phyloP scores from a whole-genome alignment of 2,113 vertebrate species.

The Micronycteris hirsuta region DNA sequence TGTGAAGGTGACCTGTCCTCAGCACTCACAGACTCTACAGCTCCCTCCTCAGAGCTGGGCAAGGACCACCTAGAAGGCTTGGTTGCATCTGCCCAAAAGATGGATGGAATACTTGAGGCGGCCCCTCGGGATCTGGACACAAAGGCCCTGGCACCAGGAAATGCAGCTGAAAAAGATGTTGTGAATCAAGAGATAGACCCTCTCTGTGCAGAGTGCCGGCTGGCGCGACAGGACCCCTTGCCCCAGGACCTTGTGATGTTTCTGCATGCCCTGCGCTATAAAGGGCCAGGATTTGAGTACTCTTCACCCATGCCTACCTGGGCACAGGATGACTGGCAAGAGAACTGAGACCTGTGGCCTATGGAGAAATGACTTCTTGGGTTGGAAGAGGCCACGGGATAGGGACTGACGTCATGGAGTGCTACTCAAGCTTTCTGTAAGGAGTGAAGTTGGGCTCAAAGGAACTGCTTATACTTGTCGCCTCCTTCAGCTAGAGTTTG shows the following conservation, averaged over 20 bases:
- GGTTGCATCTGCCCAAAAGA: slow-evolving; percentile 7
- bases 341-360: slow-evolving; percentile 47
- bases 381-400: accelerated
- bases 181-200: slow-evolving; percentile 80
- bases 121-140: not conserved
- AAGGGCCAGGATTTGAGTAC: slow-evolving; percentile 94
- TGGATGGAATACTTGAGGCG: not conserved
- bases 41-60: not conserved
- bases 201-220: slow-evolving; percentile 91
- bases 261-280: slow-evolving; percentile 93
- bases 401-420: not conserved
- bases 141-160: not conserved
- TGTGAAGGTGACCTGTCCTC: slow-evolving; percentile 77
- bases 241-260: slow-evolving; percentile 95
- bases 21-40: not conserved
- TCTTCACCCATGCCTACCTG: slow-evolving; percentile 89
- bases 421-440: slow-evolving; percentile 6
- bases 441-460: not conserved
- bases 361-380: accelerated
- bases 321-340: slow-evolving; percentile 92
- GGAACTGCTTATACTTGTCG: not conserved
- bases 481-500: slow-evolving; percentile 8
- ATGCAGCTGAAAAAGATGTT: not conserved
- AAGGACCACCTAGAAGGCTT: not conserved
- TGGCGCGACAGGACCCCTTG: slow-evolving; percentile 86